phyloP scores from a whole-genome alignment of 2,888 invertebrate species.

The Epinotia brunnichana region DNA sequence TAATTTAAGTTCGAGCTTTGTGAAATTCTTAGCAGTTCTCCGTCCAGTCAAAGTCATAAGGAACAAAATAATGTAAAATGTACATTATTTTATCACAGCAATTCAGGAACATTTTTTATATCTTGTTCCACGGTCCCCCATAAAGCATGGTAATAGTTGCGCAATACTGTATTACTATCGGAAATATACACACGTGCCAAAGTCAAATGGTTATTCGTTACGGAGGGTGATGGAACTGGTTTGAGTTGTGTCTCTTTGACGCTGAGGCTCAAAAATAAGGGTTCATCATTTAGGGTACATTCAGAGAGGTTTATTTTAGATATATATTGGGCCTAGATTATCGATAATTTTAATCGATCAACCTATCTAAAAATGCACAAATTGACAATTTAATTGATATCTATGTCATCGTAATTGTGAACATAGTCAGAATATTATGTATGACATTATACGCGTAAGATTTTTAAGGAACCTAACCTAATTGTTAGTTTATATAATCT shows the following conservation, averaged over 20 bases:
- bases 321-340: too few species aligned
- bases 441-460: too few species aligned
- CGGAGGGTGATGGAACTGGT: conserved; percentile 14
- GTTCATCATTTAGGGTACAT: neutral
- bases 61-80: neutral
- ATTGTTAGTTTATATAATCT: too few species aligned
- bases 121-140: too few species aligned
- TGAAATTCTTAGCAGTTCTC: neutral
- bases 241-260: conserved; percentile 6
- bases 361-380: too few species aligned
- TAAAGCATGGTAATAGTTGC: neutral
- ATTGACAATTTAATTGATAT: too few species aligned
- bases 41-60: neutral
- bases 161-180: conserved; percentile 14
- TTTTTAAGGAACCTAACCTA: too few species aligned
- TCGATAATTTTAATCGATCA: too few species aligned
- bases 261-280: neutral
- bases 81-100: conserved; percentile 2
- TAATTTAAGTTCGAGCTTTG: neutral
- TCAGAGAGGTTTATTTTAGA: too few species aligned
- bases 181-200: conserved; percentile 26
- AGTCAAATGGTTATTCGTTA: conserved; percentile 8
- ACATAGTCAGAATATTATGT: too few species aligned
- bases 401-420: too few species aligned
- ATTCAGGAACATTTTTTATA: neutral